A percentile compares a stretch with the other conserved stretches of the same genome.
Conservation (phyloP, 2,888 invertebrate genomes). For the Lampropteryx suffumata region DNA sequence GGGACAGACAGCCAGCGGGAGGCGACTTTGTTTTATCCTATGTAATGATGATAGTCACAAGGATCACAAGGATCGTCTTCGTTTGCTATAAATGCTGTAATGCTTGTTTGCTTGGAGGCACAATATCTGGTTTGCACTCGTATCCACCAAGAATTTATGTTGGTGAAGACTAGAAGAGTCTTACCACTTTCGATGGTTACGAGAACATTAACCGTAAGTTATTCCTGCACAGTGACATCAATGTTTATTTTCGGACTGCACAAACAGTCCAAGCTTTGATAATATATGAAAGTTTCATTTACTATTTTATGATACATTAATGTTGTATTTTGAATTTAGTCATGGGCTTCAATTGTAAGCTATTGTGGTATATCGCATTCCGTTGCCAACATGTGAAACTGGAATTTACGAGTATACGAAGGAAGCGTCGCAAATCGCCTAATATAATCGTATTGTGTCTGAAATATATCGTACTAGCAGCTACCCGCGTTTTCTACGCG, state of each 20-base stretch:
- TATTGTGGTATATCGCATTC: background rate
- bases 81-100: too few species aligned
- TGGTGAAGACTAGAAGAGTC: too few species aligned
- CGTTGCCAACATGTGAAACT: background rate
- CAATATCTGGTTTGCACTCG: too few species aligned
- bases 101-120: too few species aligned
- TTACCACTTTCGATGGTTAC: too few species aligned
- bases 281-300: background rate
- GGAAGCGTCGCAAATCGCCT: conserved; percentile 22
- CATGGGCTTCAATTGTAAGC: background rate
- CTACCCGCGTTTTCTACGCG: background rate
- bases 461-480: background rate
- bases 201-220: too few species aligned
- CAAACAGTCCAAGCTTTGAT: background rate
- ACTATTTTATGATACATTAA: conserved; percentile 14
- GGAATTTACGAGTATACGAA: conserved; percentile 7
- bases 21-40: too few species aligned
- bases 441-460: conserved; percentile 20
- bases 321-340: conserved; percentile 17
- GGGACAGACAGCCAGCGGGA: too few species aligned
- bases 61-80: too few species aligned
- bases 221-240: too few species aligned
- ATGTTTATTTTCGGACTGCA: background rate
- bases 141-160: too few species aligned
- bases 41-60: too few species aligned